Evolutionary conservation across 1,140 invertebrate genomes (phyloP), one percentile per base, ranked within the genome.

Genomic region (Diorhabda carinulata): DNA sequence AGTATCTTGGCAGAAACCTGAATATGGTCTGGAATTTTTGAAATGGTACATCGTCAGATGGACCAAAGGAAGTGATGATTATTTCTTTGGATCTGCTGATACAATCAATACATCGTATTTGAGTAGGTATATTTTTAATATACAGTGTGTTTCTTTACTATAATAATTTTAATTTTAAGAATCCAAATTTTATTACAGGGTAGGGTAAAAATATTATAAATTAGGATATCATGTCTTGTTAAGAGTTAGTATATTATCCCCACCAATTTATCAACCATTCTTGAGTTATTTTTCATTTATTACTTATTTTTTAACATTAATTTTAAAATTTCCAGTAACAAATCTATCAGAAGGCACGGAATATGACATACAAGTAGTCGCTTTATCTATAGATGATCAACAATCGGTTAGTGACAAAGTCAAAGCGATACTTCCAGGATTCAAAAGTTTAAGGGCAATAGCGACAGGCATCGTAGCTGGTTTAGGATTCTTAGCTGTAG

Each of bases 1-100:
- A 7, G 85, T 93, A 2, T 87, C 86, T 42, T 94, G 92, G 92
- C 84, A 88, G 61, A 86, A 89, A 25, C 91, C 92, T 1, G 78
- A 81, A 9, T 81, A 83, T 66, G 88, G 88, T 0, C 74, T 80
- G 10, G 84, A 90, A 42, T 78, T 82, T 47, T 77, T 90, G 3
- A 83, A 85, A 64, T 73, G 83, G 2, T 91, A 90, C 67, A 82
- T 83, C 0, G 85, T 91, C 0, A 84, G 84, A 71, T 90, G 89
- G 88, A 84, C 81, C 43, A 82, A 85, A 73, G 87, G 86, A 41
- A 81, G 84, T 7, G 80, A 86, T 3, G 86, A 89, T 62, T 79
- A 83, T 72, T 74, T 88, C 0, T 83, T 86, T 58, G 87, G 87
- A 7, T 83, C 82, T 63, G 85, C 83, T 2, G 87, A 90, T 80